phyloP scores from a whole-genome alignment of 2,113 vertebrate species.

The Prunella himalayana region DNA sequence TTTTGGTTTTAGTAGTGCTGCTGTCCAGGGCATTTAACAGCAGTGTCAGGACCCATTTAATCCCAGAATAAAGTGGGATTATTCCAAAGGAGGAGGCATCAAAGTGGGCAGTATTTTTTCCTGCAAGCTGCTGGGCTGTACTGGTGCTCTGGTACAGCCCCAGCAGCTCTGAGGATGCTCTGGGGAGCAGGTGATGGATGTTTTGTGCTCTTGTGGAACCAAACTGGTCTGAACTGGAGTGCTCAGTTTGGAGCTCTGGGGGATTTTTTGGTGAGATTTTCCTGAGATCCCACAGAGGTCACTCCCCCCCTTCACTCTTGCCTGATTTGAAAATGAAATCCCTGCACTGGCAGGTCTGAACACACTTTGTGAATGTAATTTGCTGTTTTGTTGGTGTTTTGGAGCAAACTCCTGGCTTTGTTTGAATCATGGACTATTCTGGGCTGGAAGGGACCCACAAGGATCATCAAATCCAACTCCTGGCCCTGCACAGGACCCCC shows the following conservation, averaged over 20 bases:
- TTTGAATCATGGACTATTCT: background rate
- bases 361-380: background rate
- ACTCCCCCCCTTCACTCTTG: too few relatives aligned
- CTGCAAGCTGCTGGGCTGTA: background rate
- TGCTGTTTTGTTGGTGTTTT: background rate
- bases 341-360: background rate
- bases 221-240: background rate
- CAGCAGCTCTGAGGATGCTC: background rate
- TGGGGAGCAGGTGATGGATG: background rate
- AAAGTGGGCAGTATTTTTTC: background rate
- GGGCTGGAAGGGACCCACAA: background rate
- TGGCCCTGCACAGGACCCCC: background rate
- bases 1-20: background rate
- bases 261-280: background rate
- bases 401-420: background rate
- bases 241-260: background rate
- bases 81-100: background rate
- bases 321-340: background rate
- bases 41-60: background rate
- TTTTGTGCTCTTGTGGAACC: background rate
- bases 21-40: background rate
- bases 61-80: background rate
- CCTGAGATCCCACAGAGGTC: background rate
- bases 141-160: background rate
- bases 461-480: background rate